Conservation (phyloP, 2,888 invertebrate genomes). For the Trissolcus japonicus region DNA sequence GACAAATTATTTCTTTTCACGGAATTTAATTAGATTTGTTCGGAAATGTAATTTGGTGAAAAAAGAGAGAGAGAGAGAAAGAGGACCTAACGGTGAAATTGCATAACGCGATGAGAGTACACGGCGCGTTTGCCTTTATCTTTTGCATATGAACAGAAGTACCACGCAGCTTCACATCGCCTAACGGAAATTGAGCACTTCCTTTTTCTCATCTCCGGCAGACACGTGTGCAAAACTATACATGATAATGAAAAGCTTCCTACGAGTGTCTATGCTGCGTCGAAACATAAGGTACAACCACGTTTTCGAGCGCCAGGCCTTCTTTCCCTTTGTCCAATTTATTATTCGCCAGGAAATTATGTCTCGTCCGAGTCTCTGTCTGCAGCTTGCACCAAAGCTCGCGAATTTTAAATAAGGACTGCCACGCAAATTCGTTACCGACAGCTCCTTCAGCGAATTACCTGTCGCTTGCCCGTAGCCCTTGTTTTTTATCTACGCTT, state of each 20-base stretch:
- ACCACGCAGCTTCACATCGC: conserved; percentile 49
- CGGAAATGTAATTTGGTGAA: conserved; percentile 54
- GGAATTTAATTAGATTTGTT: conserved; percentile 57
- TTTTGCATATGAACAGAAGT: conserved; percentile 56
- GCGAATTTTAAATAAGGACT: conserved; percentile 60
- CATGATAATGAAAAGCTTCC: conserved; percentile 60
- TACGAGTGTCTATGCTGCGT: conserved; percentile 58
- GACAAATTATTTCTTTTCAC: conserved; percentile 56
- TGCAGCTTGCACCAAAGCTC: conserved; percentile 22
- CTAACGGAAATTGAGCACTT: conserved; percentile 58
- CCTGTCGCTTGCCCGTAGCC: conserved; percentile 27
- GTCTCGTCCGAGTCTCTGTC: conserved; percentile 57
- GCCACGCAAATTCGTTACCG: conserved; percentile 47
- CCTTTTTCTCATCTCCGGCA: conserved; percentile 54
- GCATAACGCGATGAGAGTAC: conserved; percentile 53
- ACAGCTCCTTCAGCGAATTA: conserved; percentile 56
- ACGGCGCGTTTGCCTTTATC: conserved; percentile 55
- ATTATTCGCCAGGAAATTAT: conserved; percentile 65
- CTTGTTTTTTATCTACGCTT: conserved; percentile 13
- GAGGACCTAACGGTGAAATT: conserved; percentile 44
- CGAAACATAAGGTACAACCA: conserved; percentile 58
- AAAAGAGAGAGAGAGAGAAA: conserved; percentile 5
- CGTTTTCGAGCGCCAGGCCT: conserved; percentile 39
- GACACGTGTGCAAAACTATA: conserved; percentile 53
- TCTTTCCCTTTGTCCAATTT: conserved; percentile 67